Conservation (phyloP, 2,797 vertebrate species). For the Sebastes minor region DNA sequence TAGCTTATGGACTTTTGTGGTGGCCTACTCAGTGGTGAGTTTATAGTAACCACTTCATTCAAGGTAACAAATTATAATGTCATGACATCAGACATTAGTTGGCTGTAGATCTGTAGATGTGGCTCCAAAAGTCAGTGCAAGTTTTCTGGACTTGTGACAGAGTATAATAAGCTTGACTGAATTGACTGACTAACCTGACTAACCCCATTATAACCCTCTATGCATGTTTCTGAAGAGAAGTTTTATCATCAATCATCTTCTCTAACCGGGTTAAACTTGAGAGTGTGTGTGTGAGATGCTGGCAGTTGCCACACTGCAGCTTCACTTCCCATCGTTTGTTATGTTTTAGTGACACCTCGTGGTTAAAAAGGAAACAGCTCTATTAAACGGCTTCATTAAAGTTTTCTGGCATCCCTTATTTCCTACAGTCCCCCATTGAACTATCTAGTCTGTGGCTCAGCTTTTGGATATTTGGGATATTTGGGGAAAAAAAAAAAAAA, state of each 20-base stretch:
- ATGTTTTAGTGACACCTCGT: constrained; percentile 66
- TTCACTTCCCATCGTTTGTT: neutral
- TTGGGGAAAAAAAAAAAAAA: neutral
- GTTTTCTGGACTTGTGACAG: neutral
- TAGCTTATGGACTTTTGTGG: neutral
- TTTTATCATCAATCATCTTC: neutral
- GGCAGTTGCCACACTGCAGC: neutral
- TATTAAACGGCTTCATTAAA: neutral
- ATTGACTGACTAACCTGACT: neutral
- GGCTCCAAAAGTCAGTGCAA: neutral
- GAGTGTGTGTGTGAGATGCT: neutral
- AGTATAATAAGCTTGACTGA: neutral
- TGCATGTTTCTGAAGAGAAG: neutral
- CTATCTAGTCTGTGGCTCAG: neutral
- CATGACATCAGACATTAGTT: neutral
- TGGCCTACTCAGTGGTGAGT: neutral
- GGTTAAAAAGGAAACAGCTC: constrained; percentile 31
- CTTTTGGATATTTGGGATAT: neutral
- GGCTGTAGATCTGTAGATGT: neutral
- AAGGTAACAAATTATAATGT: neutral
- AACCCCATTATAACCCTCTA: neutral
- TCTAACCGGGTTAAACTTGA: neutral
- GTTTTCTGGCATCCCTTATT: neutral
- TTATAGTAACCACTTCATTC: neutral
- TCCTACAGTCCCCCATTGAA: neutral